Conservation (phyloP, 2,888 invertebrate genomes). For the Dryobota labecula region DNA sequence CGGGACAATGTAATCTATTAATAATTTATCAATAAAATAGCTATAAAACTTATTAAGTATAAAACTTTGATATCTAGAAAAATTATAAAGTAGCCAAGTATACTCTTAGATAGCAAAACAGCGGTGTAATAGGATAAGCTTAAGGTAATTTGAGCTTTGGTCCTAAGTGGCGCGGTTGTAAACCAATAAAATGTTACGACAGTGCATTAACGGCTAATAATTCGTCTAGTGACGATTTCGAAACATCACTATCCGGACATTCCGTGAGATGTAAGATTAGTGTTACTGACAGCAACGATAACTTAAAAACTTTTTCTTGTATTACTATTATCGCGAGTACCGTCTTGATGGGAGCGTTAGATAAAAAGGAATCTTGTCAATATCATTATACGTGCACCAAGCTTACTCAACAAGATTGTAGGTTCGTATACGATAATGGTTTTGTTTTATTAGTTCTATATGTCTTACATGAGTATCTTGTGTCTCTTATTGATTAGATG, state of each 20-base stretch:
- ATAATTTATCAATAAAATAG: conserved; percentile 53
- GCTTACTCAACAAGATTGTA: conserved; percentile 85
- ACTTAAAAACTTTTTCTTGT: conserved; percentile 83
- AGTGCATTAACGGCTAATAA: conserved; percentile 84
- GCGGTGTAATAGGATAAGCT: conserved; percentile 68
- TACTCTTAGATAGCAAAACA: conserved; percentile 63
- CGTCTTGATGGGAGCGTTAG: conserved; percentile 78
- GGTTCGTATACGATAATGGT: conserved; percentile 82
- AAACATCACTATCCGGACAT: conserved; percentile 81
- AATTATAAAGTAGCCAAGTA: conserved; percentile 66
- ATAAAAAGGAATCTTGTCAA: conserved; percentile 85
- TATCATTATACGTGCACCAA: conserved; percentile 84
- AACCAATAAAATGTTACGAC: conserved; percentile 82
- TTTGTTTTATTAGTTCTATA: conserved; percentile 80
- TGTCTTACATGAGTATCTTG: conserved; percentile 75
- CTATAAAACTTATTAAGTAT: conserved; percentile 55
- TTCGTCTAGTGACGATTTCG: conserved; percentile 84
- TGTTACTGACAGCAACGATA: conserved; percentile 82
- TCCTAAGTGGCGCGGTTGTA: conserved; percentile 80
- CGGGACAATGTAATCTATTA: conserved; percentile 51
- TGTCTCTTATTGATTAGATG: conserved; percentile 73
- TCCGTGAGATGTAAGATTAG: conserved; percentile 84
- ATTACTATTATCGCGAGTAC: conserved; percentile 80
- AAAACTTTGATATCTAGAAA: conserved; percentile 49
- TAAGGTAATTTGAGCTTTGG: conserved; percentile 79